These are phyloP conservation scores for Synergus gifuensis DNA, from an alignment of 2,888 invertebrate species.

Conservation along the genomic window DNA sequence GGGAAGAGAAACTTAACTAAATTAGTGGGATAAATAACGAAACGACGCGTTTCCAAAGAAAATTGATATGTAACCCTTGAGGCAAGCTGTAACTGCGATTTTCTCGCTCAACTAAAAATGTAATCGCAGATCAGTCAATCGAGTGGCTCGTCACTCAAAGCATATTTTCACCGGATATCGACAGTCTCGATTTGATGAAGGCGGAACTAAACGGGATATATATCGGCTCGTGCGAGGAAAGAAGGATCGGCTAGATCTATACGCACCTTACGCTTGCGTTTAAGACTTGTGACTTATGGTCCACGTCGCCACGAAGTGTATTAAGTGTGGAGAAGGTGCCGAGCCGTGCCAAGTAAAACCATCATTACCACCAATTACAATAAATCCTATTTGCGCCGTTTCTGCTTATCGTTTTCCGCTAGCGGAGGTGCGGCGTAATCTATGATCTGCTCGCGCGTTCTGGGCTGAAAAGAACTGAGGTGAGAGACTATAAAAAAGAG, in stretches of 20 bases:
- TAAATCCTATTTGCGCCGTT: conserved; percentile 69
- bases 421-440: conserved; percentile 61
- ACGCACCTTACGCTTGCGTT: conserved; percentile 46
- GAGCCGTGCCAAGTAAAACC: conserved; percentile 61
- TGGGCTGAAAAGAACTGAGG: conserved; percentile 5
- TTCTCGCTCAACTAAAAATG: background rate
- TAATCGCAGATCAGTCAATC: background rate
- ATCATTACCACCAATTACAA: conserved; percentile 73
- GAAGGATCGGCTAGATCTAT: conserved; percentile 22
- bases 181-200: conserved; percentile 25
- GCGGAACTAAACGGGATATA: conserved; percentile 36
- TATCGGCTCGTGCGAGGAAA: conserved; percentile 46
- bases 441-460: conserved; percentile 51
- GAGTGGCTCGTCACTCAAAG: conserved; percentile 43
- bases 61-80: conserved; percentile 12
- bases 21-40: conserved; percentile 20
- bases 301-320: conserved; percentile 47
- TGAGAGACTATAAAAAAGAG: background rate
- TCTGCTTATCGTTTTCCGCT: conserved; percentile 67
- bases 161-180: conserved; percentile 43
- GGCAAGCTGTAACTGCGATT: background rate
- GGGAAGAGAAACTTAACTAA: conserved; percentile 19
- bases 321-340: conserved; percentile 48
- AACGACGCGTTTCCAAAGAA: conserved; percentile 15
- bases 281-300: conserved; percentile 51